Conservation (phyloP, 2,113 vertebrate genomes). For the Coregonus clupeaformis region DNA sequence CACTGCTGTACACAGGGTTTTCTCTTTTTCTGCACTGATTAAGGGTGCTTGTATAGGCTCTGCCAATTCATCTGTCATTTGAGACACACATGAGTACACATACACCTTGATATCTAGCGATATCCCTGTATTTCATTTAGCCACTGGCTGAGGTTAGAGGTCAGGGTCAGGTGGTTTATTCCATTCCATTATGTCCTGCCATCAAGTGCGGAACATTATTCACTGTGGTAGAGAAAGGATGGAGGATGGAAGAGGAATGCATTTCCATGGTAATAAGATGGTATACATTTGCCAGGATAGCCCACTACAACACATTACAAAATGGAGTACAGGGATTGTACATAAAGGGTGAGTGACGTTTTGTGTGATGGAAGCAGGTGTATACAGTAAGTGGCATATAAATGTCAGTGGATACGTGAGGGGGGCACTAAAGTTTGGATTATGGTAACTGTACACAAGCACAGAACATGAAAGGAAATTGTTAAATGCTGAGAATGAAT, state of each 20-base stretch:
- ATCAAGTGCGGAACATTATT: background rate
- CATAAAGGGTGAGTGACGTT: background rate
- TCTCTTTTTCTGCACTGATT: too few species aligned
- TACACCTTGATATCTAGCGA: too few species aligned
- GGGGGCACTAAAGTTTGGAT: background rate
- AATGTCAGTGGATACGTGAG: background rate
- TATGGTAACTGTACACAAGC: background rate
- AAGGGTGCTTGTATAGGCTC: too few species aligned
- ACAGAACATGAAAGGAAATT: background rate
- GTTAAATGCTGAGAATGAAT: background rate
- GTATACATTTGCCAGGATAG: background rate
- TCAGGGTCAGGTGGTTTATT: conserved; percentile 4
- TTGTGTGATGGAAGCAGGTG: background rate
- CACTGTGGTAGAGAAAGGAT: background rate
- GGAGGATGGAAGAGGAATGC: background rate
- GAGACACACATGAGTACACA: too few species aligned
- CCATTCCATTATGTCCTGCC: conserved; percentile 15
- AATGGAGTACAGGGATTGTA: background rate
- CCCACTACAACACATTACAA: background rate
- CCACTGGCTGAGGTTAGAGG: background rate
- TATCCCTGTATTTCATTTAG: background rate
- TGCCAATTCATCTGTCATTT: too few species aligned
- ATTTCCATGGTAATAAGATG: background rate
- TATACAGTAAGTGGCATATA: background rate
- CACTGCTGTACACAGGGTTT: too few species aligned